Percentiles rank a stretch among this genome's conserved stretches.
These are phyloP conservation scores for Polyodon spathula DNA, from an alignment of 2,113 vertebrate species.

Conservation along the genomic window DNA sequence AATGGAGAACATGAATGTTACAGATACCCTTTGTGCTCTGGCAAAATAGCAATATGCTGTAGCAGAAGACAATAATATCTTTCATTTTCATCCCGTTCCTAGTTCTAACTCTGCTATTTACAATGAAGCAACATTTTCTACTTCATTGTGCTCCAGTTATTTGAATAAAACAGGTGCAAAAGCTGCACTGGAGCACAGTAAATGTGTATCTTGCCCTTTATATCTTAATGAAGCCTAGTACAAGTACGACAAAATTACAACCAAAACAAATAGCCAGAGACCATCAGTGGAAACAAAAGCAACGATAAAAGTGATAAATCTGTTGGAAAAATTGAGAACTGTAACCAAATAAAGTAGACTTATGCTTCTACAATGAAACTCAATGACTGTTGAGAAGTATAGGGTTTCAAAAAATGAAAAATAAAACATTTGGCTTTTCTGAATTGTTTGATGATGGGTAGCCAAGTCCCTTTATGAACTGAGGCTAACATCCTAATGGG, in stretches of 20 bases:
- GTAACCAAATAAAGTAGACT: conserved; percentile 81
- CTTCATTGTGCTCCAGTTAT: no score
- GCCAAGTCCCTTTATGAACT: conserved; percentile 89
- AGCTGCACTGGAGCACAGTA: no score
- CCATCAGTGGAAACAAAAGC: conserved; percentile 79
- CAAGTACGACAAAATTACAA: conserved; percentile 51
- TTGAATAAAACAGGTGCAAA: no score
- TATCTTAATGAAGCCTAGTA: conserved; percentile 1
- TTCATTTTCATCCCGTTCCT: no score
- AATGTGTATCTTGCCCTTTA: neutral
- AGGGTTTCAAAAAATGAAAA: conserved; percentile 82
- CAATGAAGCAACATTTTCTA: no score
- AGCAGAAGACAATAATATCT: no score
- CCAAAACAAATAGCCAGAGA: conserved; percentile 72
- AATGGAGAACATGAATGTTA: no score
- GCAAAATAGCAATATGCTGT: no score
- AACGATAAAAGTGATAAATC: conserved; percentile 74
- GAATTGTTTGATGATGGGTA: conserved; percentile 93
- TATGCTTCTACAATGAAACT: conserved; percentile 72
- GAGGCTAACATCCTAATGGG: conserved; percentile 97
- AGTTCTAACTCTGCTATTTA: no score
- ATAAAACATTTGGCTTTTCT: conserved; percentile 89
- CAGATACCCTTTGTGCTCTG: no score
- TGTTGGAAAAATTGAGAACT: conserved; percentile 74
- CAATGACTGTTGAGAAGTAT: conserved; percentile 80